A percentile compares a stretch with the other conserved stretches of the same genome.
These are phyloP conservation scores for Turritopsis rubra DNA, from an alignment of 30 jellyfish, hydroid and myxozoan species.

Conservation along the genomic window DNA sequence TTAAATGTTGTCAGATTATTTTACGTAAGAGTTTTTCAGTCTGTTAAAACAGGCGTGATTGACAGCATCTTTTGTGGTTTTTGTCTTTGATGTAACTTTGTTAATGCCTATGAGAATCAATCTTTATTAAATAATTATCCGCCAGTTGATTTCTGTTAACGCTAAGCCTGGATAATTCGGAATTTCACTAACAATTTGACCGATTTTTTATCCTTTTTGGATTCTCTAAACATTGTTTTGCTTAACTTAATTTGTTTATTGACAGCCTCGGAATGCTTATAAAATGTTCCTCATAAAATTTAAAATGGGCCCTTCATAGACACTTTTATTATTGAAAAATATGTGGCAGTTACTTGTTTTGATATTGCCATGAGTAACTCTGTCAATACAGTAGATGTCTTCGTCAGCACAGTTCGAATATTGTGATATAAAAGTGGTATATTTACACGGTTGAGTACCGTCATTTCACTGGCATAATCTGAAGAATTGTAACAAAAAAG, in stretches of 20 bases:
- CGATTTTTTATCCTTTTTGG: too few relatives aligned
- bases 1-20: background rate
- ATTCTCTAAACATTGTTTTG: too few relatives aligned
- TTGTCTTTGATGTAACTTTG: too few relatives aligned
- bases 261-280: too few relatives aligned
- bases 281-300: too few relatives aligned
- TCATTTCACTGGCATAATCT: background rate
- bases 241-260: too few relatives aligned
- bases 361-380: background rate
- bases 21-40: too few relatives aligned
- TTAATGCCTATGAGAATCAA: too few relatives aligned
- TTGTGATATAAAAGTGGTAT: background rate
- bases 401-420: background rate
- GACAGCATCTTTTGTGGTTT: background rate
- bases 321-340: background rate
- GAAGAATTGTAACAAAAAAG: background rate
- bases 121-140: too few relatives aligned
- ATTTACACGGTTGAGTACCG: background rate
- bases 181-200: too few relatives aligned
- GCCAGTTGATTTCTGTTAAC: too few relatives aligned
- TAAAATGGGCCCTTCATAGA: background rate
- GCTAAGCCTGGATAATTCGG: too few relatives aligned
- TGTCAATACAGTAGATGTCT: background rate
- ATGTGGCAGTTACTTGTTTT: background rate
- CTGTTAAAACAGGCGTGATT: background rate